Evolutionary conservation across 2,797 vertebrate species (phyloP), one percentile per base, ranked within the genome.

Genomic region (Amniataba percoides): DNA sequence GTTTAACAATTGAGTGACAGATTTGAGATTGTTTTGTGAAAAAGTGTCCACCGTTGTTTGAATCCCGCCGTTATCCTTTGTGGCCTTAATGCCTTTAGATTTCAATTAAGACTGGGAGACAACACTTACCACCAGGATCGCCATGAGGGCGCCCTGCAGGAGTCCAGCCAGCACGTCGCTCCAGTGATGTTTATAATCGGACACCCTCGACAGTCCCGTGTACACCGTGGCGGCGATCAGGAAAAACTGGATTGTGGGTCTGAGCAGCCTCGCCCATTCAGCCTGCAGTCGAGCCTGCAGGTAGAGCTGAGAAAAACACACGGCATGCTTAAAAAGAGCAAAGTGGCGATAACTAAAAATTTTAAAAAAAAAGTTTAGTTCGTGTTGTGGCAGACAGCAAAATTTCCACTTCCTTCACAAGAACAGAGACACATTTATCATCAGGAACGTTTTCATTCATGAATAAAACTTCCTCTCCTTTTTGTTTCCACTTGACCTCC

Each of bases 151-250:
- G 1, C 98, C 98, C 93, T 99, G 98, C 76, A 97, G 88, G 45
- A 99, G 96, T 12, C 98, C 98, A 0, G 91, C 94, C 91, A 99
- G 87, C 66, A 99, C 98, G 18, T 99, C 98, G 2, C 98, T 98
- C 97, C 97, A 99, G 63, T 99, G 98, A 85, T 99, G 98, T 89
- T 99, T 99, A 82, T 99, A 99, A 77, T 99, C 98, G 0, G 98
- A 99, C 60, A 99, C 95, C 65, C 98, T 95, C 0, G 98, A 99
- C n/a, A 99, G 91, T 8, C 98, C 98, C 1, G 99, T 99, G 0
- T 95, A 99, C 73, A 99, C 92, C 0, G 98, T 94, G 4, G 96
- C 89, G 0, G 98, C 95, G 11, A 99, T 92, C 52, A 99, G 95
- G 88, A 96, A 97, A 83, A 99, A 99, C 61, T 99, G 98, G 49